Conservation (phyloP, 2,888 invertebrate genomes). For the Watsonalla binaria region DNA sequence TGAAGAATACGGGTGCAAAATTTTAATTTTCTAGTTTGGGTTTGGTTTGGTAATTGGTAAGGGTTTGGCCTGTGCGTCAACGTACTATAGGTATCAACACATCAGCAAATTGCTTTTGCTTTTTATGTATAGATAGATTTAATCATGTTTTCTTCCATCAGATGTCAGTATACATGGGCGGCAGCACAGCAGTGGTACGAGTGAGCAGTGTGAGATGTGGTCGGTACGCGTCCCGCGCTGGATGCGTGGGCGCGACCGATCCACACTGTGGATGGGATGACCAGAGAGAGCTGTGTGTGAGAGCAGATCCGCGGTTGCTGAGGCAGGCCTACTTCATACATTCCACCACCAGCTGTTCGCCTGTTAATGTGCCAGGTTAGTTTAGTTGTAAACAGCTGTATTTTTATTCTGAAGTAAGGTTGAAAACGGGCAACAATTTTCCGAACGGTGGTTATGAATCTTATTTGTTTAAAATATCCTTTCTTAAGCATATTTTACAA, state of each 20-base stretch:
- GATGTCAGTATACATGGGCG: slow-evolving; percentile 88
- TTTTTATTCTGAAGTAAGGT: no score
- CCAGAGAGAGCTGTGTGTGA: slow-evolving; percentile 83
- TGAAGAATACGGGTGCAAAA: no score
- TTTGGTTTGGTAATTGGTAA: no score
- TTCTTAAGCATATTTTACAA: no score
- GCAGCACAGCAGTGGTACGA: slow-evolving; percentile 82
- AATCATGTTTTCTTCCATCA: slow-evolving; percentile 26
- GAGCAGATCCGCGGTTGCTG: slow-evolving; percentile 64
- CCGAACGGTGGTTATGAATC: no score
- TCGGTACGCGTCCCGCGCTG: slow-evolving; percentile 82
- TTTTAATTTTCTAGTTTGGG: no score
- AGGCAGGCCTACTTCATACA: slow-evolving; percentile 90
- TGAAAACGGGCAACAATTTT: no score
- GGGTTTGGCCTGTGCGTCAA: no score
- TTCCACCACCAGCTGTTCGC: slow-evolving; percentile 80
- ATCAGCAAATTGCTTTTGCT: no score
- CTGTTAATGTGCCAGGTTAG: slow-evolving; percentile 32
- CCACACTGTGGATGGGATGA: slow-evolving; percentile 98
- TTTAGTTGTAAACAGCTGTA: background rate
- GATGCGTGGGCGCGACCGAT: slow-evolving; percentile 91
- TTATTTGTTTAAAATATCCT: no score
- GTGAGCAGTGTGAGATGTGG: slow-evolving; percentile 88
- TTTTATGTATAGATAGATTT: background rate
- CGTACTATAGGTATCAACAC: no score